Evolutionary conservation across 2,797 vertebrate genomes (phyloP), one percentile per base, ranked within the genome.

Genomic region (Leptodactylus fallax): DNA sequence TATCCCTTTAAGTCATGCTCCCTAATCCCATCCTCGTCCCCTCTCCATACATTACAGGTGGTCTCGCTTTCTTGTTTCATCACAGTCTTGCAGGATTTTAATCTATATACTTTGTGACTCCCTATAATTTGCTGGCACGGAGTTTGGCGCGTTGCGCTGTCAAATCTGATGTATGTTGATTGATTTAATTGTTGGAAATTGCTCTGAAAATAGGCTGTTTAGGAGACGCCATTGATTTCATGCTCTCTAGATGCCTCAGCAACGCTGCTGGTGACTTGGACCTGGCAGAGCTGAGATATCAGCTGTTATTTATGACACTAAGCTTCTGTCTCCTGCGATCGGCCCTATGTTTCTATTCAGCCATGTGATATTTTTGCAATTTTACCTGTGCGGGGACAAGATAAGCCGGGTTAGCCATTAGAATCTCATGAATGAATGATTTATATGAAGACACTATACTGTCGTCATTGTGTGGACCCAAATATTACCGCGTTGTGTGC

Each of bases 181-280:
- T 55, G 67, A 74, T 69, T 72, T 69, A 55, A 56, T 82, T 55
- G 63, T 27, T 55, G 63, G 47, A 82, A 69, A 82, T 69, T 71
- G 53, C 67, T 83, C 14, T 55, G 63, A 23, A 47, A 27, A 55
- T 25, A 11, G n/a, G 51, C 81, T n/a, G 56, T 16, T 55, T 45
- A 47, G 53, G 51, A 71, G 13, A 17, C 71, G 6, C 12, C 82
- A 84, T 74, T 74, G 82, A 84, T 84, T 74, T 36, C 25, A 9
- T 11, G 53, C 23, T 71, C 17, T 49, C 69, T n/a, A 7, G n/a
- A 27, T 19, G 3, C 78, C 10, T 13, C 78, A 0, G 25, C 9
- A 55, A 21, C 10, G 56, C 45, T n/a, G 19, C 23, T 10, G 19
- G 13, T 49, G 71, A 49, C 45, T 74, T n/a, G n/a, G 19, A 49